Percentiles rank a stretch among this genome's conserved stretches.
These are phyloP conservation scores for Protophormia terraenovae DNA, from an alignment of 2,888 invertebrate genomes.

Conservation along the genomic window DNA sequence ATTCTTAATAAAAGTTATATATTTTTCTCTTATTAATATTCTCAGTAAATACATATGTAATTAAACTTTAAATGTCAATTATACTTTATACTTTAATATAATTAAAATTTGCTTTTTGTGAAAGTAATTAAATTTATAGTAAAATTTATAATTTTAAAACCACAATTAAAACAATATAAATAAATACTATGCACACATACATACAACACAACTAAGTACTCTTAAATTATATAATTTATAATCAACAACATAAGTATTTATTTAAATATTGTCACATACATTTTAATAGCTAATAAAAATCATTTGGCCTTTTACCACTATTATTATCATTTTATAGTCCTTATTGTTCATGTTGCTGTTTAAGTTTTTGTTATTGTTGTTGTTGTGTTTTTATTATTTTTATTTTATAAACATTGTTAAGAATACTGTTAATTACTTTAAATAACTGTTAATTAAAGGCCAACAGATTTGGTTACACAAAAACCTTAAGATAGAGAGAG, in stretches of 20 bases:
- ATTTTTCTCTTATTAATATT: constrained; percentile 19
- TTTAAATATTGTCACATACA: constrained; percentile 24
- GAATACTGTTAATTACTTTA: constrained; percentile 54
- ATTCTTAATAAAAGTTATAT: background rate
- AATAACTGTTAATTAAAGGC: constrained; percentile 61
- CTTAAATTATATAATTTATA: background rate
- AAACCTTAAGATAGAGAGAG: background rate
- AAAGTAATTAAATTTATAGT: constrained; percentile 37
- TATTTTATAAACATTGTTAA: constrained; percentile 48
- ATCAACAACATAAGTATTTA: background rate
- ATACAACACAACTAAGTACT: background rate
- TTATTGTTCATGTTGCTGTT: background rate
- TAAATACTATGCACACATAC: background rate
- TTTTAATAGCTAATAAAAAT: constrained; percentile 42
- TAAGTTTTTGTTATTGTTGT: background rate
- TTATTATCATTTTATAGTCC: constrained; percentile 32
- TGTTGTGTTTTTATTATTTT: background rate
- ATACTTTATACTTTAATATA: constrained; percentile 32
- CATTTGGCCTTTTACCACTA: constrained; percentile 17
- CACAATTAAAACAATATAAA: constrained; percentile 37
- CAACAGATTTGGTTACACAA: constrained; percentile 35
- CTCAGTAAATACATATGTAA: constrained; percentile 18
- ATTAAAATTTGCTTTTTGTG: constrained; percentile 40
- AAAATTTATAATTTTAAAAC: constrained; percentile 37
- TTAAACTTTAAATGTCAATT: constrained; percentile 44